phyloP scores from a whole-genome alignment of 92 coral and sea anemone genomes.

The Muricea muricata region DNA sequence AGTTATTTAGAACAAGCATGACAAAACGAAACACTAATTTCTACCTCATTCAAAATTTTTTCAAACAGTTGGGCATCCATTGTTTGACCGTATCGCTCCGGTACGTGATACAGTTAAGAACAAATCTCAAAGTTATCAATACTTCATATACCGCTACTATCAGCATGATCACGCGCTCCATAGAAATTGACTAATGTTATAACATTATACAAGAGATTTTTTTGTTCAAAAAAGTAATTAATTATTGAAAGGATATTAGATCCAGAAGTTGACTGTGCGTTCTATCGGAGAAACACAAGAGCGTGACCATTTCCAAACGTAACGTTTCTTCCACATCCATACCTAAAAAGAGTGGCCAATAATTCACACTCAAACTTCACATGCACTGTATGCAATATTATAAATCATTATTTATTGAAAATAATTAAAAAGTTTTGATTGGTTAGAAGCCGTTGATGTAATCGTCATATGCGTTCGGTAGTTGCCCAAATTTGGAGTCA shows the following conservation, averaged over 20 bases:
- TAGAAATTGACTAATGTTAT: too few relatives aligned
- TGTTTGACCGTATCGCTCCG: slow-evolving; percentile 96
- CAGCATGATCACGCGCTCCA: too few relatives aligned
- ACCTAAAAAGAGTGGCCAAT: slow-evolving; percentile 54
- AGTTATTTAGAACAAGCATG: too few relatives aligned
- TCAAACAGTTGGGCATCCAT: slow-evolving; percentile 90
- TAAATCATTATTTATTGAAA: too few relatives aligned
- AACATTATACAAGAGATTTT: too few relatives aligned
- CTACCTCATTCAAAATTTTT: slow-evolving; percentile 79
- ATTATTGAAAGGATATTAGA: slow-evolving; percentile 79
- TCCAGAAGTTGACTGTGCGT: slow-evolving; percentile 96
- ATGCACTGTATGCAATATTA: background rate
- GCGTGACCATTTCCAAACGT: slow-evolving; percentile 92
- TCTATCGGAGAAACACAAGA: slow-evolving; percentile 83
- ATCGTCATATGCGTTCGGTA: too few relatives aligned
- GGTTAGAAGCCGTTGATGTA: too few relatives aligned
- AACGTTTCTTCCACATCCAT: slow-evolving; percentile 78
- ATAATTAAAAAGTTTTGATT: too few relatives aligned
- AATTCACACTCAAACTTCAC: too few relatives aligned
- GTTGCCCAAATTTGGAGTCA: too few relatives aligned
- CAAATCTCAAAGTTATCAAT: too few relatives aligned
- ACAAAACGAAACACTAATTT: background rate
- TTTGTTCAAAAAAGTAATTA: background rate
- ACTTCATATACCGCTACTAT: background rate
- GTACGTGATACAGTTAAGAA: slow-evolving; percentile 80